phyloP scores from a whole-genome alignment of 2,888 invertebrate genomes.

The Cantharis flavilabris region DNA sequence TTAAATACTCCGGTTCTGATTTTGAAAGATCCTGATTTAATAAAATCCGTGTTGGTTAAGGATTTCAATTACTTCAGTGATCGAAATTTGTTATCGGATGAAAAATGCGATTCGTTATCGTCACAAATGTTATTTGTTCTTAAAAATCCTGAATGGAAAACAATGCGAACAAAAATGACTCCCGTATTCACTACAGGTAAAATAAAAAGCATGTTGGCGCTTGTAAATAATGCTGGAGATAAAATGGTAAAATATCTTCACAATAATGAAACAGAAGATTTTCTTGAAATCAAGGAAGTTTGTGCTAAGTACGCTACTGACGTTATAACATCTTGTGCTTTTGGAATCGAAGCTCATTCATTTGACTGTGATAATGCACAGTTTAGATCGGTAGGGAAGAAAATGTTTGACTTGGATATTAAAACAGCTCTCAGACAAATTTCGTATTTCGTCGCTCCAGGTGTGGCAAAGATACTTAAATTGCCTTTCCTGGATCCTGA shows the following conservation, averaged over 20 bases:
- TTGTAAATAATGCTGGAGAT: slow-evolving; percentile 52
- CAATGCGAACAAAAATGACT: slow-evolving; percentile 56
- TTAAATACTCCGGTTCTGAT: slow-evolving; percentile 55
- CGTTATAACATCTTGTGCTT: slow-evolving; percentile 56
- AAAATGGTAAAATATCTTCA: slow-evolving; percentile 46
- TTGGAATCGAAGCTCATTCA: slow-evolving; percentile 53
- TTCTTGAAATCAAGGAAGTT: slow-evolving; percentile 48
- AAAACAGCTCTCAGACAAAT: slow-evolving; percentile 38
- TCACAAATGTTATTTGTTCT: slow-evolving; percentile 53
- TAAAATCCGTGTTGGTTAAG: slow-evolving; percentile 53
- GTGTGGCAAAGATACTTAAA: slow-evolving; percentile 36
- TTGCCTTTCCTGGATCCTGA: slow-evolving; percentile 39
- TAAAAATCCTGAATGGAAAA: slow-evolving; percentile 58
- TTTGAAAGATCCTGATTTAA: slow-evolving; percentile 53
- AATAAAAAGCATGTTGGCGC: slow-evolving; percentile 56
- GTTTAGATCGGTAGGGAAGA: slow-evolving; percentile 48
- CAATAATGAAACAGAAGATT: slow-evolving; percentile 41
- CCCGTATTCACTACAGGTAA: slow-evolving; percentile 60
- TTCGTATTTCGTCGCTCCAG: slow-evolving; percentile 42
- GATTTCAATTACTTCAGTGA: slow-evolving; percentile 57
- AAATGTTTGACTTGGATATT: slow-evolving; percentile 45
- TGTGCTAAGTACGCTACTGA: slow-evolving; percentile 54
- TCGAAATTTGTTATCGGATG: slow-evolving; percentile 53
- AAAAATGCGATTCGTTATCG: slow-evolving; percentile 51
- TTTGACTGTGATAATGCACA: slow-evolving; percentile 49